These are phyloP conservation scores for Malachius bipustulatus DNA, from an alignment of 2,888 invertebrate species.

Conservation along the genomic window DNA sequence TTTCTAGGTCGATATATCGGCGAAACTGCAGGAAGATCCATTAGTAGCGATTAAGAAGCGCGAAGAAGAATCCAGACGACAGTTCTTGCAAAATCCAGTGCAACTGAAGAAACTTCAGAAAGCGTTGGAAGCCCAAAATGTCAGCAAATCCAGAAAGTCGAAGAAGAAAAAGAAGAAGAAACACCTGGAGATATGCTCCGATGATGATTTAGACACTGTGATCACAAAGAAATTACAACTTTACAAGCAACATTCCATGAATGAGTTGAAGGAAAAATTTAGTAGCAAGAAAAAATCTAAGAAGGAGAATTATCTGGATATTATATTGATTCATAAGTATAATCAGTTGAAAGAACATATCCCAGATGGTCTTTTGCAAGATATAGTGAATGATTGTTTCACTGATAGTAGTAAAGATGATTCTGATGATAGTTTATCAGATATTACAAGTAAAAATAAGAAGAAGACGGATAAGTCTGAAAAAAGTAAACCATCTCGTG, in stretches of 20 bases:
- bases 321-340: conserved; percentile 57
- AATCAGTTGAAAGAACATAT: conserved; percentile 50
- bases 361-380: conserved; percentile 32
- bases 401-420: conserved; percentile 29
- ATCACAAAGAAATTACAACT: conserved; percentile 28
- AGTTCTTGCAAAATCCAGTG: conserved; percentile 82
- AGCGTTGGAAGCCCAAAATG: conserved; percentile 50
- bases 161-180: conserved; percentile 32
- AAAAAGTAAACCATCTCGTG: too few species aligned
- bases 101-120: conserved; percentile 78
- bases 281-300: conserved; percentile 33
- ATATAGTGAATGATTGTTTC: conserved; percentile 36
- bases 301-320: conserved; percentile 47
- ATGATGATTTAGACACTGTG: conserved; percentile 23
- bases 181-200: conserved; percentile 14
- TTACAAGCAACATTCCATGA: conserved; percentile 19
- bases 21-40: conserved; percentile 90
- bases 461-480: too few species aligned
- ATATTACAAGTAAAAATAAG: too few species aligned
- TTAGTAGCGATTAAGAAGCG: conserved; percentile 77
- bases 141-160: conserved; percentile 42
- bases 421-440: not conserved
- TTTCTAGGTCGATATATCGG: conserved; percentile 71
- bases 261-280: conserved; percentile 22
- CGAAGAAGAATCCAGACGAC: conserved; percentile 76